phyloP scores from a whole-genome alignment of 2,888 invertebrate genomes.

The Schizotus pectinicornis region DNA sequence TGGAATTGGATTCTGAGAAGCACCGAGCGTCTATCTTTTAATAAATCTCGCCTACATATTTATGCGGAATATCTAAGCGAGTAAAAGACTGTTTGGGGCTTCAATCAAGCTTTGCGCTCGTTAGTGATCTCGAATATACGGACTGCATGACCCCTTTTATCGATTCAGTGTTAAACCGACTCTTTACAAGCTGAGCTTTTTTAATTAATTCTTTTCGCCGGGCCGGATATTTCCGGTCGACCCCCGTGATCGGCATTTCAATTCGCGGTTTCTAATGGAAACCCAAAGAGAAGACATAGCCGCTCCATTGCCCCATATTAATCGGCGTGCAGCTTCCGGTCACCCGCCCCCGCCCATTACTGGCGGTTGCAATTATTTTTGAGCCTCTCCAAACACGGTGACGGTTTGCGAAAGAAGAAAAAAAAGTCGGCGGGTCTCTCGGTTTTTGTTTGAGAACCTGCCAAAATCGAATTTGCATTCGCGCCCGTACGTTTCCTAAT shows the following conservation, averaged over 20 bases:
- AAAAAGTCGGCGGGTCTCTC: not conserved
- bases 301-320: constrained; percentile 16
- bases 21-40: too few relatives aligned
- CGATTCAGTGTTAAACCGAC: not conserved
- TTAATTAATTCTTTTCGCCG: constrained; percentile 14
- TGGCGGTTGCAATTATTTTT: too few relatives aligned
- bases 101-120: too few relatives aligned
- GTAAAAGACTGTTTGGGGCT: too few relatives aligned
- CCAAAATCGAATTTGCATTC: constrained; percentile 20
- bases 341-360: too few relatives aligned
- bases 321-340: not conserved
- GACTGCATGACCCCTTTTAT: too few relatives aligned
- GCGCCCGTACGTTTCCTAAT: constrained; percentile 14
- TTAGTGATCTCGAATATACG: too few relatives aligned
- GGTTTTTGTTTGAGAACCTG: constrained; percentile 15
- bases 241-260: constrained; percentile 21
- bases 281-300: constrained; percentile 13
- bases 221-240: constrained; percentile 11
- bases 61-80: too few relatives aligned
- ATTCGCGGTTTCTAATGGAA: constrained; percentile 20
- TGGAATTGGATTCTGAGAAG: too few relatives aligned
- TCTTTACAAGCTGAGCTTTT: constrained; percentile 12
- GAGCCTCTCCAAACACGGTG: too few relatives aligned
- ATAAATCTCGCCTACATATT: too few relatives aligned
- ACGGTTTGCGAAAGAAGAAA: too few relatives aligned